Conservation (phyloP, 1,140 invertebrate species). For the Wiebesia pumilae region DNA sequence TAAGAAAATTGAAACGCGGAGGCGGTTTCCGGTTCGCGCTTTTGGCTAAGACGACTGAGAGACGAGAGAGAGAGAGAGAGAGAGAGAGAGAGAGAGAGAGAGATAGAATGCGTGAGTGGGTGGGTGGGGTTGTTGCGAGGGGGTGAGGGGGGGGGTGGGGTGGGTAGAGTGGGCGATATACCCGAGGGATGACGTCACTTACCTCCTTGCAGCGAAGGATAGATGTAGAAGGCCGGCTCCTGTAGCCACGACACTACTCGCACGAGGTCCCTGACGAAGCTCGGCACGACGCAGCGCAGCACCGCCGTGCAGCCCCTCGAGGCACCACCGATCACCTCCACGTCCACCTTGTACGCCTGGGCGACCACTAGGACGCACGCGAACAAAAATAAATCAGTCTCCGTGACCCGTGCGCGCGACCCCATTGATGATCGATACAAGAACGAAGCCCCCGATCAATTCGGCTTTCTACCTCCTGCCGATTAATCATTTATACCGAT, state of each 20-base stretch:
- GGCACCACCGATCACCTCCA: conserved; percentile 80
- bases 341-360: conserved; percentile 86
- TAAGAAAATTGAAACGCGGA: neutral
- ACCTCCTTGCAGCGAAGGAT: conserved; percentile 86
- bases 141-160: too few relatives aligned
- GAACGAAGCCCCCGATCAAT: neutral
- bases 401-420: neutral
- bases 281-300: conserved; percentile 86
- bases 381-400: conserved; percentile 5
- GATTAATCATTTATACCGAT: conserved; percentile 3
- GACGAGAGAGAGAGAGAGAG: conserved; percentile 17
- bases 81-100: conserved; percentile 26
- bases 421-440: neutral
- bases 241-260: conserved; percentile 89
- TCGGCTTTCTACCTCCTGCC: neutral
- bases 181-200: conserved; percentile 57
- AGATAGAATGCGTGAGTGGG: neutral
- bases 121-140: too few relatives aligned
- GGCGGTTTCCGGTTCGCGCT: neutral
- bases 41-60: neutral
- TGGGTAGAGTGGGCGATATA: too few relatives aligned
- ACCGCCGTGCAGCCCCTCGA: conserved; percentile 87
- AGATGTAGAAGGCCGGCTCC: conserved; percentile 85
- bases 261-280: conserved; percentile 87
- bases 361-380: conserved; percentile 80